Conservation (phyloP, 2,888 invertebrate species). For the Chouioia cunea region DNA sequence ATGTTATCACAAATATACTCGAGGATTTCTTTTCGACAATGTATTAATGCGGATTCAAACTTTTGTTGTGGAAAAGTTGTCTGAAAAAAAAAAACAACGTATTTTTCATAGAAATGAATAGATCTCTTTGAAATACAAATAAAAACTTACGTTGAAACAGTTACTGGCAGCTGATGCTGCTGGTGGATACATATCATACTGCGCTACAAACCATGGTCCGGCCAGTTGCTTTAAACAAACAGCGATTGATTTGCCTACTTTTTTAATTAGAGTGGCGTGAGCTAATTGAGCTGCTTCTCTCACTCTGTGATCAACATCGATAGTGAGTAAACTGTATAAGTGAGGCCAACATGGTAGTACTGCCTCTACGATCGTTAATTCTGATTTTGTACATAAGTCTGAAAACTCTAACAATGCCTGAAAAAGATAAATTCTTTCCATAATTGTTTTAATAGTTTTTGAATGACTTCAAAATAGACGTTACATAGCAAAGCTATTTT, state of each 20-base stretch:
- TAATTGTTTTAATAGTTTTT: conserved; percentile 20
- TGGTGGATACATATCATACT: conserved; percentile 88
- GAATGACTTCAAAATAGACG: too few relatives aligned
- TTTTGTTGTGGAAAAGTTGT: conserved; percentile 85
- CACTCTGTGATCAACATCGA: conserved; percentile 86
- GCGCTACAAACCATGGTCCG: conserved; percentile 88
- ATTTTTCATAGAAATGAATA: conserved; percentile 26
- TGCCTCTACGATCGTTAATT: conserved; percentile 77
- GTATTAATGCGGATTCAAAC: conserved; percentile 82
- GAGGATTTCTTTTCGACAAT: conserved; percentile 86
- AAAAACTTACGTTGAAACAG: conserved; percentile 73
- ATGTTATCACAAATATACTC: conserved; percentile 81
- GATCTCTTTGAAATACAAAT: conserved; percentile 15
- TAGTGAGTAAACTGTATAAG: conserved; percentile 80
- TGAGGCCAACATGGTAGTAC: conserved; percentile 88
- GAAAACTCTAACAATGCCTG: conserved; percentile 87
- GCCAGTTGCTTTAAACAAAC: conserved; percentile 83
- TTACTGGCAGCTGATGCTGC: conserved; percentile 80
- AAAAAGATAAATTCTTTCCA: conserved; percentile 3
- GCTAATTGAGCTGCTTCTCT: conserved; percentile 83
- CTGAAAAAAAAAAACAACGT: conserved; percentile 64
- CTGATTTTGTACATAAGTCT: conserved; percentile 76
- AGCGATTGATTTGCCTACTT: conserved; percentile 82
- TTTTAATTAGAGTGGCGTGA: conserved; percentile 77
- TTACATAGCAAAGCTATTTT: too few relatives aligned